A percentile compares a stretch with the other conserved stretches of the same genome.
These are phyloP conservation scores for Petrocephalus microphthalmus DNA, from an alignment of 2,113 vertebrate genomes.

Conservation along the genomic window DNA sequence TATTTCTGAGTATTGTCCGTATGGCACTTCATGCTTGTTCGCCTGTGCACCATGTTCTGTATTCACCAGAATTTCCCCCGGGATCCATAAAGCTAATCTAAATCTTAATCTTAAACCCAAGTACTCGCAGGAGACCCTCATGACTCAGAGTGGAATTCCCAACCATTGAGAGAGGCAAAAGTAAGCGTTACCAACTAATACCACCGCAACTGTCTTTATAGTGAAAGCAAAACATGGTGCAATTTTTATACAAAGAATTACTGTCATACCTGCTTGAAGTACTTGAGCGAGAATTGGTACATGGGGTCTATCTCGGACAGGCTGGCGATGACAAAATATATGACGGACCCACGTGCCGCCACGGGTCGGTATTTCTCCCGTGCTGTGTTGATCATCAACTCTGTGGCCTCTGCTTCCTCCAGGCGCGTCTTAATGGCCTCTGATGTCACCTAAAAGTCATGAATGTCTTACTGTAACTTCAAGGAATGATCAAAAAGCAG, in stretches of 20 bases:
- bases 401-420: constrained; percentile 65
- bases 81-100: neutral
- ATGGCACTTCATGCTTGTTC: neutral
- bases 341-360: constrained; percentile 62
- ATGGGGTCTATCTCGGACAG: constrained; percentile 75
- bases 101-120: neutral
- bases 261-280: constrained; percentile 71
- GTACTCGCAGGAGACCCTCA: neutral
- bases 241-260: neutral
- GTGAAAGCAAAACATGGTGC: neutral
- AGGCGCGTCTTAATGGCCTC: constrained; percentile 64
- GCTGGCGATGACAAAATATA: constrained; percentile 69
- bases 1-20: neutral
- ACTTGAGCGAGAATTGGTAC: constrained; percentile 79
- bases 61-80: neutral
- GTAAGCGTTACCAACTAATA: neutral
- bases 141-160: neutral
- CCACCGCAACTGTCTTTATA: neutral
- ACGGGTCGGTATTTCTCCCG: constrained; percentile 66
- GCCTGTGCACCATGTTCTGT: neutral
- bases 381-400: constrained; percentile 63
- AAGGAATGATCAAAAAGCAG: neutral
- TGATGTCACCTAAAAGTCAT: constrained; percentile 55
- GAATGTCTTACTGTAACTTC: neutral
- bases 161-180: neutral